These are phyloP conservation scores for Norana najaformis DNA, from an alignment of 2,888 invertebrate genomes.

Conservation along the genomic window DNA sequence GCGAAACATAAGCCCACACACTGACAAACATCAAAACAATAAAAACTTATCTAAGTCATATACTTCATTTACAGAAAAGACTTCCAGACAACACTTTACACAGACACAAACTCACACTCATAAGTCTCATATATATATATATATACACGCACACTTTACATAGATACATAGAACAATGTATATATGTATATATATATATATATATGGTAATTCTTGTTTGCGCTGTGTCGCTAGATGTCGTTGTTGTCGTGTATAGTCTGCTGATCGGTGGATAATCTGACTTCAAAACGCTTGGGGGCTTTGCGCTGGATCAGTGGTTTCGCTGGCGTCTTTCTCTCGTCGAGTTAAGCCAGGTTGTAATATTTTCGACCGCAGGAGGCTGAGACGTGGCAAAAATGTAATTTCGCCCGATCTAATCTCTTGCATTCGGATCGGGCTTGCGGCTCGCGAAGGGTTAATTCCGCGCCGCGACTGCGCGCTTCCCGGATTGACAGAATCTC, in stretches of 20 bases:
- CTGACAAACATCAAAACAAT: too few species aligned
- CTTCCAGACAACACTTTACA: not conserved
- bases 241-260: not conserved
- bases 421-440: not conserved
- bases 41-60: too few species aligned
- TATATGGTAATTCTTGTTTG: not conserved
- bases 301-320: not conserved
- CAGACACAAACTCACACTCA: too few species aligned
- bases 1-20: too few species aligned
- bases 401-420: conserved; percentile 7
- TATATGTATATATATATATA: not conserved
- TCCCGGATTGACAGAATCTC: conserved; percentile 2
- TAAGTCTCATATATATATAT: not conserved
- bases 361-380: not conserved
- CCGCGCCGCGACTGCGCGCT: not conserved
- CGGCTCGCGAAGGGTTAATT: not conserved
- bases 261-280: not conserved
- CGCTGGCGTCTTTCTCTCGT: not conserved
- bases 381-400: not conserved
- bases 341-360: conserved; percentile 13
- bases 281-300: not conserved
- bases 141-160: not conserved
- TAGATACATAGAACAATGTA: not conserved
- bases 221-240: not conserved
- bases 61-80: too few species aligned